phyloP scores from a whole-genome alignment of 35 echinoderm and acorn worm species.

The Stichopus chloronotus region DNA sequence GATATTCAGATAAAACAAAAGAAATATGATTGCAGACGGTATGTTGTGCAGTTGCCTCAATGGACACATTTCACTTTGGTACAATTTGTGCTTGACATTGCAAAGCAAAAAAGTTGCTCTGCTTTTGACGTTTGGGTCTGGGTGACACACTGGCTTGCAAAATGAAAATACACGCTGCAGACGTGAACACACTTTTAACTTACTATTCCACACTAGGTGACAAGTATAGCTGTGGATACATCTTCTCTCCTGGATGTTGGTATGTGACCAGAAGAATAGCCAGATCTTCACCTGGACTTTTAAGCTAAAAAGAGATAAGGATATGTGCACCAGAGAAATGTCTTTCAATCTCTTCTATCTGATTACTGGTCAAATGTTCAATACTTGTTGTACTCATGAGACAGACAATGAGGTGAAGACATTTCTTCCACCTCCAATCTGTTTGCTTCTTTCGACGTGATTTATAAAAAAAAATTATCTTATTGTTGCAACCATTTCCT shows the following conservation, averaged over 20 bases:
- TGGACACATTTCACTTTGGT: too few relatives aligned
- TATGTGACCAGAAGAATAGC: conserved; percentile 93
- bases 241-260: conserved; percentile 77
- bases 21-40: background rate
- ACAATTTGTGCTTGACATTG: too few relatives aligned
- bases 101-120: too few relatives aligned
- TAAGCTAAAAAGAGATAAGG: conserved; percentile 40
- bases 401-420: background rate
- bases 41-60: too few relatives aligned
- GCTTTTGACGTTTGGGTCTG: too few relatives aligned
- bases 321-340: background rate
- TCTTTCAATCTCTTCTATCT: background rate
- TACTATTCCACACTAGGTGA: conserved; percentile 98
- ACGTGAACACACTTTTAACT: background rate
- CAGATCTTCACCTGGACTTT: conserved; percentile 88
- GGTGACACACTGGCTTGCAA: too few relatives aligned
- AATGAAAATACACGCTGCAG: too few relatives aligned
- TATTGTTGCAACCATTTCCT: background rate
- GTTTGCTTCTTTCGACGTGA: too few relatives aligned
- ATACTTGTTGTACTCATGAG: background rate
- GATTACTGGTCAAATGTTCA: background rate
- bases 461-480: background rate
- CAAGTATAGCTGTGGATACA: conserved; percentile 89
- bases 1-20: background rate
- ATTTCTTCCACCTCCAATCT: background rate